Evolutionary conservation across 1,140 invertebrate species (phyloP).

Genomic region (Leptinotarsa undecemlineata): DNA sequence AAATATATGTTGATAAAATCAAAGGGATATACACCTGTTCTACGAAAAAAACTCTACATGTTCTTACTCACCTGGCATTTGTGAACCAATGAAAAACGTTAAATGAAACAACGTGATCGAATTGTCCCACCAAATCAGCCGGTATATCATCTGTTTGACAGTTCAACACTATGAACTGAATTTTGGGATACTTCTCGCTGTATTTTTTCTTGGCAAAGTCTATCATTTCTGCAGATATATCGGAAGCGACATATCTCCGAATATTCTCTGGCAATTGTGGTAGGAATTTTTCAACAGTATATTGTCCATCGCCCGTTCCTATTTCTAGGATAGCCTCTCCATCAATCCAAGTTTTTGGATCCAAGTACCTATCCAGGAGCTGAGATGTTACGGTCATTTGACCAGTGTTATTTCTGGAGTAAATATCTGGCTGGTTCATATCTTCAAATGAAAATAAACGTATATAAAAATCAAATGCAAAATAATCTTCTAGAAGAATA

Average conservation of each 20-base stretch:
- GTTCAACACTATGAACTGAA: neutral
- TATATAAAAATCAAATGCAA: too few relatives aligned
- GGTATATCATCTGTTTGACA: neutral
- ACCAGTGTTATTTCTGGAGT: neutral
- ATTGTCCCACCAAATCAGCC: neutral
- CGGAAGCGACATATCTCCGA: neutral
- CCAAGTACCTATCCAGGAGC: neutral
- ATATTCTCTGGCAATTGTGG: neutral
- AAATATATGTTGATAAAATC: too few relatives aligned
- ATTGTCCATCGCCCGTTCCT: neutral
- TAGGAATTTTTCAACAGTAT: neutral
- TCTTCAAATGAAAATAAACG: too few relatives aligned
- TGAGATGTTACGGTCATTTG: neutral
- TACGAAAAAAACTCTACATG: too few relatives aligned
- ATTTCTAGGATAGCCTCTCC: neutral
- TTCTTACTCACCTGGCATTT: neutral
- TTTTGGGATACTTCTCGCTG: neutral
- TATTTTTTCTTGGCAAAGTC: neutral
- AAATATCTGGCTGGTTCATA: neutral
- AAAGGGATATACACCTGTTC: too few relatives aligned
- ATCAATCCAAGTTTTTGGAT: neutral
- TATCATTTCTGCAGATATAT: neutral
- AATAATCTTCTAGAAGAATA: too few relatives aligned
- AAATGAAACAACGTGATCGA: conserved; percentile 1
- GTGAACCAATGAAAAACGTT: neutral